Base-by-base conservation (phyloP, 2,113 vertebrate genomes). In the Syngnathoides biaculeatus region DNA sequence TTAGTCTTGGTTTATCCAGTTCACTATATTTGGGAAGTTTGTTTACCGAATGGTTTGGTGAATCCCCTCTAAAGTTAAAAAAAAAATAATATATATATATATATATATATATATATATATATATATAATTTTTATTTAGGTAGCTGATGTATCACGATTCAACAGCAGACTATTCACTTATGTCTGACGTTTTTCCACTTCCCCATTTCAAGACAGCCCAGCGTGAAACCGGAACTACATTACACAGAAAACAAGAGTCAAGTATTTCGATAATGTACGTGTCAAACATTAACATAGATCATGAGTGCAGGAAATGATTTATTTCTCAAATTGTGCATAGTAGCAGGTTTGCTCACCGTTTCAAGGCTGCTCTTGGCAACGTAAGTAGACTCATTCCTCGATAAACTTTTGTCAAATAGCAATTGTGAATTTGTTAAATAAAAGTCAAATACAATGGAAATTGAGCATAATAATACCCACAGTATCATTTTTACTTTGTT, bases 191-290 rank as follows among this genome's bases (percentile, higher is more conserved):
- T 27, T 19, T 86, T 42, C 72, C 63, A 45, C 81, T 81, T 14
- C 0, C 4, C 15, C 45, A 7, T 69, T 62, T 61, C 17, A 13
- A 13, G 6, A 0, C 53, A 19, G 62, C 48, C 12, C 47, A 70
- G 79, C 38, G 68, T 74, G 78, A 86, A 90, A 87, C 74, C 79
- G 83, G 81, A 65, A 74, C 6, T 45, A 4, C 4, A 60, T 64
- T 24, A 15, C 38, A 2, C 6, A 22, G 65, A 55, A 86, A 86
- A 84, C 39, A 83, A 91, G 73, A 82, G 22, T 53, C 24, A 15
- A 40, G 6, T 13, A 19, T 3, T 2, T 61, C 69, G 3, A 9
- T n/a, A 52, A 65, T n/a, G 67, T 76, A 78, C 40, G 19, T 1
- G n/a, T 64, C 24, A 70, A 11, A 48, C 2, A 35, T 47, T 42